phyloP scores from a whole-genome alignment of 2,888 invertebrate species.

The Leistus spinibarbis region DNA sequence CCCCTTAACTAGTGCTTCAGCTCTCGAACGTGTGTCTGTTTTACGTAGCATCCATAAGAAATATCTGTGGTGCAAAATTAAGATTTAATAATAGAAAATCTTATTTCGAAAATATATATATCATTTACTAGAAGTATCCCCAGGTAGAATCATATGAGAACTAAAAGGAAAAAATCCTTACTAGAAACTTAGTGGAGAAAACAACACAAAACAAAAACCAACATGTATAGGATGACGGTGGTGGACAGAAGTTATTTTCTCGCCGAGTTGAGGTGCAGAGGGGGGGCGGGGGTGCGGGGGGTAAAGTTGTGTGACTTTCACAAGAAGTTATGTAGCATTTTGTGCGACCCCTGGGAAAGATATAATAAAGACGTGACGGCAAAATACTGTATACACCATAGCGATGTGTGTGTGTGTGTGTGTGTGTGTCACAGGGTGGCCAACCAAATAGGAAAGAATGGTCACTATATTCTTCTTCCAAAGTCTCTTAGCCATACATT shows the following conservation, averaged over 20 bases:
- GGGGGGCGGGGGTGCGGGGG: background rate
- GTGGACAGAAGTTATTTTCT: conserved; percentile 48
- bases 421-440: conserved; percentile 44
- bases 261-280: conserved; percentile 48
- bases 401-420: background rate
- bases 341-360: conserved; percentile 56
- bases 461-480: conserved; percentile 20
- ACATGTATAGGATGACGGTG: conserved; percentile 48
- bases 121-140: background rate
- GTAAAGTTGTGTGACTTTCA: conserved; percentile 53
- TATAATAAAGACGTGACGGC: conserved; percentile 60
- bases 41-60: no score
- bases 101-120: background rate
- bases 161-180: background rate
- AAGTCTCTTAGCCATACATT: background rate
- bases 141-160: background rate
- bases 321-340: conserved; percentile 60
- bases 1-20: no score
- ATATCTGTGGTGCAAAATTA: no score
- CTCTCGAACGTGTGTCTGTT: no score
- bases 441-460: conserved; percentile 55
- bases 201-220: conserved; percentile 50
- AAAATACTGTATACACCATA: conserved; percentile 54
- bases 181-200: background rate
- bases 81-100: background rate